Percentiles rank a stretch among this genome's conserved stretches.
These are phyloP conservation scores for Xanthia icteritia DNA, from an alignment of 2,888 invertebrate genomes.

Conservation along the genomic window DNA sequence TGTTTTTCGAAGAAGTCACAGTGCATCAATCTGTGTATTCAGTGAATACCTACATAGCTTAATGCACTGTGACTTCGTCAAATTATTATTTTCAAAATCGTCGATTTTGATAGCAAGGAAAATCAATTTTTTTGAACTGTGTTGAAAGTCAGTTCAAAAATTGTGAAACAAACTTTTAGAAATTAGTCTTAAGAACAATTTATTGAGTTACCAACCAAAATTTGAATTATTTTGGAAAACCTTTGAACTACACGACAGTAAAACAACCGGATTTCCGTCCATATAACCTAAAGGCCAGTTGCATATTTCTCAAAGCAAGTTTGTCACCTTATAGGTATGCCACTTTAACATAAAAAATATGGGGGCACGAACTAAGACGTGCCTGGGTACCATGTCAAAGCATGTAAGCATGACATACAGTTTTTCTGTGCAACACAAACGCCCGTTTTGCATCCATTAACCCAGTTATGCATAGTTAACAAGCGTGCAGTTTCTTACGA, in stretches of 20 bases:
- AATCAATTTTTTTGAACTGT: background rate
- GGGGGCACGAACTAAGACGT: conserved; percentile 43
- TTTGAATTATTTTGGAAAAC: background rate
- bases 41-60: too few relatives aligned
- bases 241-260: background rate
- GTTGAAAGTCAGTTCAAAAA: background rate
- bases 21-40: background rate
- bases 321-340: conserved; percentile 19
- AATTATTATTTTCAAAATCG: too few relatives aligned
- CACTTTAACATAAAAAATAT: conserved; percentile 7
- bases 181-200: background rate
- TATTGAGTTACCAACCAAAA: background rate
- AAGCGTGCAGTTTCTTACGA: conserved; percentile 67
- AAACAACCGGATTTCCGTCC: conserved; percentile 24
- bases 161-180: background rate
- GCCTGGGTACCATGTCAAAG: conserved; percentile 55
- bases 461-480: conserved; percentile 79
- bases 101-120: too few relatives aligned
- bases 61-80: too few relatives aligned
- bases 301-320: background rate
- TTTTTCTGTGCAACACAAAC: conserved; percentile 69
- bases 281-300: conserved; percentile 6
- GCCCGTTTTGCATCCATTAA: conserved; percentile 77
- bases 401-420: conserved; percentile 74
- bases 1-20: conserved; percentile 1